Evolutionary conservation across 2,888 invertebrate genomes (phyloP), one percentile per base, ranked within the genome.

Genomic region (Pseudococcus viburni): DNA sequence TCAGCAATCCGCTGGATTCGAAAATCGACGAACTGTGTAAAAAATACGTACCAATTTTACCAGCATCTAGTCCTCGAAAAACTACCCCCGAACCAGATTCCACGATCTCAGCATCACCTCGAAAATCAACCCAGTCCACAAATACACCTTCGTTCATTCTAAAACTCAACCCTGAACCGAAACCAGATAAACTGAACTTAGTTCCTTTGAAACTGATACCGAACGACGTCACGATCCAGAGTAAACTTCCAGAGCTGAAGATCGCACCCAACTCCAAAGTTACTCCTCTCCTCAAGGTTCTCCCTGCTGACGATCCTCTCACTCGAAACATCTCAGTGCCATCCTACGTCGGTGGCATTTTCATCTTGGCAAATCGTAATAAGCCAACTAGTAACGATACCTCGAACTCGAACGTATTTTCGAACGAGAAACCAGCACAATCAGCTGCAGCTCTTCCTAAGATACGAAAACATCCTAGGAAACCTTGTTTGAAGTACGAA

Each of bases 1-100:
- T 33, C 64, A 64, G 64, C 64, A 22, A 39, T 39, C 39, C 7
- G 17, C 17, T 77, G 15, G 39, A 26, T 17, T 22, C 26, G 0
- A 77, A 77, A 39, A 77, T 84, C 5, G 48, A 84, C 39, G 84
- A 84, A 84, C 48, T 46, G 19, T 84, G 42, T n/a, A 84, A 84
- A 84, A 46, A 51, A 48, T 84, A 84, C 84, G 48, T 48, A 22
- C 48, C 84, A 17, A 84, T 84, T 48, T 51, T 84, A 39, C 84
- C 84, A 46, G 84, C 84, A 1, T 46, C 19, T 12, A 33, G 26
- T 33, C 26, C 26, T 33, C 26, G 39, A n/a, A 17, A 33, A 33
- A 33, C 26, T 33, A 33, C 26, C 26, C 77, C 2, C 39, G 17
- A 77, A 39, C 77, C 77, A 17, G 39, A 77, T 7, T 33, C 17